Base-by-base conservation (phyloP, 2,797 vertebrate species). In the Cossypha niveicapilla region DNA sequence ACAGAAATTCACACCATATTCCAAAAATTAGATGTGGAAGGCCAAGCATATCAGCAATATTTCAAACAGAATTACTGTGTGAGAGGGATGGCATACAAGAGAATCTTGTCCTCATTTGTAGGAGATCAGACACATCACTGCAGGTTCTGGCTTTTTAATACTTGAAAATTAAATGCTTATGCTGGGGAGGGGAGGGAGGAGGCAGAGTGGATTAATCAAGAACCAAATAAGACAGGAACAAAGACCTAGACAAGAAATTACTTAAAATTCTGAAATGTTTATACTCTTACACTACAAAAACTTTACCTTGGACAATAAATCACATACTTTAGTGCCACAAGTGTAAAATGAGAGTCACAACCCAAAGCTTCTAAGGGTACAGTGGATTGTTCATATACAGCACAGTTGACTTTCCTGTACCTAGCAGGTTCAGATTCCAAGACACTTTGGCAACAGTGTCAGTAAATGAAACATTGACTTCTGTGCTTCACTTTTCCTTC, bases 121-220 rank as follows among this genome's bases (percentile, higher is more conserved):
- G 27, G 35, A 45, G 9, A 34, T 30, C 18, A 77, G 32, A 62
- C 18, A 58, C 18, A 32, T 18, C 53, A 32, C 66, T 35, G 5
- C 28, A 48, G 10, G 25, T 70, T 74, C 32, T 61, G 7, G 0
- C 18, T 72, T 58, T 87, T 35, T 37, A 47, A 45, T 23, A 58
- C 16, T 47, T 42, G 10, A 81, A 42, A 42, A 28, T 21, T 37
- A 76, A 60, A 27, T 63, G n/a, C 30, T 66, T 73, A 61, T 30
- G 10, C 11, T 53, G 7, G 10, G 1, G 37, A 6, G 6, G 12
- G 17, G 10, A 4, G 2, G 4, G 6, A 7, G 11, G 16, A 8
- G 12, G 48, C 11, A 17, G 53, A 61, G 15, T 5, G 19, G 51
- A 82, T 17, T 65, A 67, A 75, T 58, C 58, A 60, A 71, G 76